Percentiles rank a stretch among this genome's conserved stretches.
Evolutionary conservation across 2,113 vertebrate species (phyloP).

Genomic region (Pedionomus torquatus): DNA sequence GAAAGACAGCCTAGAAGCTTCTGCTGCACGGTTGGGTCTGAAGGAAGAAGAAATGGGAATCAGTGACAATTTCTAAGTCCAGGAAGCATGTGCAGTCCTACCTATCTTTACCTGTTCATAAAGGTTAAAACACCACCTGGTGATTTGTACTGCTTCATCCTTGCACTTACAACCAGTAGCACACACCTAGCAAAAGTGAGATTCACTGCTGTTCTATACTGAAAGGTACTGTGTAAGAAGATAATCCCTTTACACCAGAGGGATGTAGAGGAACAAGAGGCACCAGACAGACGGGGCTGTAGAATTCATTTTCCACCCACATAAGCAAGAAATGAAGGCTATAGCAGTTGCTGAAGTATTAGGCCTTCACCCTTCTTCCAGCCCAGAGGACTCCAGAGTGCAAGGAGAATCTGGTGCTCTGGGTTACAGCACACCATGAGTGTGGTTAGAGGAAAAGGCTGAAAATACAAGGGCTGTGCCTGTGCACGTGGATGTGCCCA

Average conservation of each 20-base stretch:
- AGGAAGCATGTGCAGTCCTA: neutral
- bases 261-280: neutral
- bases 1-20: neutral
- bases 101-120: neutral
- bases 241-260: neutral
- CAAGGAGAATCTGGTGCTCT: neutral
- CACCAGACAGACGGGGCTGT: neutral
- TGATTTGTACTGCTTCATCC: neutral
- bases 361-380: neutral
- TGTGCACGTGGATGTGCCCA: accelerated
- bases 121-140: neutral
- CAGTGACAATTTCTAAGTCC: neutral
- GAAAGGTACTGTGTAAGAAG: neutral
- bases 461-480: neutral
- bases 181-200: neutral
- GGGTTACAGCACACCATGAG: neutral
- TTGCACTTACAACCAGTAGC: neutral
- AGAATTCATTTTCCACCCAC: neutral
- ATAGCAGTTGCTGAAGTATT: neutral
- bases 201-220: neutral
- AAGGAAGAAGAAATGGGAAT: neutral
- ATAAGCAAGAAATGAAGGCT: neutral
- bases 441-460: accelerated
- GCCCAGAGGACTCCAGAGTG: neutral
- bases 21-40: neutral